phyloP scores from a whole-genome alignment of 2,888 invertebrate species.

The Idaea biselata region DNA sequence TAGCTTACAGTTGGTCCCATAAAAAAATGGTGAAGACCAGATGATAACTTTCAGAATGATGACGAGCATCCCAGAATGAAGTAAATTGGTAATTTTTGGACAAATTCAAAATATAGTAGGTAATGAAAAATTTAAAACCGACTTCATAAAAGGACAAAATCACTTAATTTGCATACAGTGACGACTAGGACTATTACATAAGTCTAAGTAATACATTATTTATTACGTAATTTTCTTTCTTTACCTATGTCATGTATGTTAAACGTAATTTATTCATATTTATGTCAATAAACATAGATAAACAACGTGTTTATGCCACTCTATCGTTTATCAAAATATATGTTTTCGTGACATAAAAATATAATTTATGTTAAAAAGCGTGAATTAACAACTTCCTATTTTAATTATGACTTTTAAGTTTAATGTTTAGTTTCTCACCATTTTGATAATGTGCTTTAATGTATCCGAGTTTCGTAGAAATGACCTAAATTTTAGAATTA shows the following conservation, averaged over 20 bases:
- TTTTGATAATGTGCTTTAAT: neutral
- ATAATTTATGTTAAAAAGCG: neutral
- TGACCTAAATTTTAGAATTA: neutral
- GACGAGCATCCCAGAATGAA: too few species aligned
- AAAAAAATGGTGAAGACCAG: too few species aligned
- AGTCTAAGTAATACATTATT: too few species aligned
- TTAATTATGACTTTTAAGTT: neutral
- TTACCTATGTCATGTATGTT: neutral
- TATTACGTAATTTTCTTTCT: neutral
- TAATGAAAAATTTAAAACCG: too few species aligned
- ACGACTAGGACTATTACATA: too few species aligned
- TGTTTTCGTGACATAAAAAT: neutral
- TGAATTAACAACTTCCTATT: neutral
- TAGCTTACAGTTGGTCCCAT: too few species aligned
- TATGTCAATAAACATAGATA: neutral
- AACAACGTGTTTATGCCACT: neutral
- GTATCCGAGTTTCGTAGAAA: neutral
- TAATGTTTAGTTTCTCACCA: neutral
- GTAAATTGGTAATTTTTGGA: too few species aligned
- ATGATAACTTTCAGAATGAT: too few species aligned
- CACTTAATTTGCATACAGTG: too few species aligned
- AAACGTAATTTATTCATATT: neutral
- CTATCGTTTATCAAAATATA: neutral
- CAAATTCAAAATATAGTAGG: too few species aligned
- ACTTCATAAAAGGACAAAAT: too few species aligned